A percentile compares a stretch with the other conserved stretches of the same genome.
Conservation (phyloP, 2,797 vertebrate genomes). For the Ceyx erithaca region DNA sequence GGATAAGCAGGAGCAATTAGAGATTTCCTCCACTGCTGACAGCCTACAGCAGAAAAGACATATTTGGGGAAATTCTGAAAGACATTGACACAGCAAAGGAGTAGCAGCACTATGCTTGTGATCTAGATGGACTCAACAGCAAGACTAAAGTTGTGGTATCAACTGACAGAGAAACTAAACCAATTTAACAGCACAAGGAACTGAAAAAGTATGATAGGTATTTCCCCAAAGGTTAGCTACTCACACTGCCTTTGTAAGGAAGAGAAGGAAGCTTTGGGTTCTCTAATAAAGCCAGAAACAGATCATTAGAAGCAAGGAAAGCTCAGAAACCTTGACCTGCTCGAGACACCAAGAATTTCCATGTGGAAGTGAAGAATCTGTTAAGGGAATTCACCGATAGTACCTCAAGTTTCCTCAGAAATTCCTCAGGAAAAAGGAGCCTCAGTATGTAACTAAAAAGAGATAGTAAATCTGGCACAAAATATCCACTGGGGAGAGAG, state of each 20-base stretch:
- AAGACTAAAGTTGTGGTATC: not conserved
- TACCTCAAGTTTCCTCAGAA: constrained; percentile 8
- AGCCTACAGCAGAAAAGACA: not conserved
- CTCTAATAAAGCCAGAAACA: not conserved
- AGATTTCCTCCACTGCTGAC: not conserved
- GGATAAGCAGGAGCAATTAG: not conserved
- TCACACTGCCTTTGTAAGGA: not conserved
- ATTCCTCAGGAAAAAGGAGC: not conserved
- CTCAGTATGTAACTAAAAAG: not conserved
- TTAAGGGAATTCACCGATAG: not conserved
- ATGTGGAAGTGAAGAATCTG: not conserved
- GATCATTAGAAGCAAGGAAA: not conserved
- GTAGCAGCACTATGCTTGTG: not conserved
- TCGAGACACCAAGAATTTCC: not conserved
- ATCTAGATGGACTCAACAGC: not conserved
- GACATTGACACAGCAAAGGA: not conserved
- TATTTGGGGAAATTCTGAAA: not conserved
- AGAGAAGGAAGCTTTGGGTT: not conserved
- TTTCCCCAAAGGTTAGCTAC: not conserved
- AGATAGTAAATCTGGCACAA: constrained; percentile 15
- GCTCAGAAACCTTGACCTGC: not conserved
- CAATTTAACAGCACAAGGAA: not conserved
- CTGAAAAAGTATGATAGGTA: not conserved
- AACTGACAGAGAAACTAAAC: not conserved
- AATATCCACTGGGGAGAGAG: not conserved